Evolutionary conservation across 2,888 invertebrate species (phyloP), one percentile per base, ranked within the genome.

Genomic region (Troides oblongomaculatus): DNA sequence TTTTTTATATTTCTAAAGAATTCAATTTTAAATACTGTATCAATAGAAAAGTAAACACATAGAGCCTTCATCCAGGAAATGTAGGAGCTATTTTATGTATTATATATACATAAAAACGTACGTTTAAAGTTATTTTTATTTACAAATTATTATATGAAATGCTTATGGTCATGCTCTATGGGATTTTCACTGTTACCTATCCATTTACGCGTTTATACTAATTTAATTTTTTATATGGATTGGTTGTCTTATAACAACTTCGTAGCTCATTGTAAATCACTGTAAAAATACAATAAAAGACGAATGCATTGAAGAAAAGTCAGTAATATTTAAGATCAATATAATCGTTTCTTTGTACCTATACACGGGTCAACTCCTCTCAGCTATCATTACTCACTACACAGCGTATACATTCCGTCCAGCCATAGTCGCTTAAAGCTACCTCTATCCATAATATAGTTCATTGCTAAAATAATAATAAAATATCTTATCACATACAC

Each of bases 301-400:
- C 0, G 18, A 57, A 21, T 21, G 21, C 14, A 6, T 21, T 18
- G 21, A 57, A 39, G 5, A 65, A 80, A 86, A 79, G 77, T 77
- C 73, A 66, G 63, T 74, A 67, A 81, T 82, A 83, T 77, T 85
- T 89, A 87, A 90, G 89, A 89, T 84, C 88, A 89, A 86, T 91
- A 89, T 91, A 91, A 88, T 91, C 88, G 77, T 89, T 89, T 89
- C 89, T 92, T 91, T 91, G 91, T 92, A 90, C 90, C 86, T 89
- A 89, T 84, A 88, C 89, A 89, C 81, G 82, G 85, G 87, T 84
- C 82, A 79, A 77, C 76, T 85, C 86, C 83, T 82, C 70, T 25
- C 80, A 17, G 17, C 89, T 90, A 90, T 85, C 87, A 74, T 81
- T 83, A 84, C 78, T 81, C 79, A 84, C 90, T 90, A 91, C 89